Evolutionary conservation across 2,797 vertebrate species (phyloP), one percentile per base, ranked within the genome.

Genomic region (Danio kyathit): DNA sequence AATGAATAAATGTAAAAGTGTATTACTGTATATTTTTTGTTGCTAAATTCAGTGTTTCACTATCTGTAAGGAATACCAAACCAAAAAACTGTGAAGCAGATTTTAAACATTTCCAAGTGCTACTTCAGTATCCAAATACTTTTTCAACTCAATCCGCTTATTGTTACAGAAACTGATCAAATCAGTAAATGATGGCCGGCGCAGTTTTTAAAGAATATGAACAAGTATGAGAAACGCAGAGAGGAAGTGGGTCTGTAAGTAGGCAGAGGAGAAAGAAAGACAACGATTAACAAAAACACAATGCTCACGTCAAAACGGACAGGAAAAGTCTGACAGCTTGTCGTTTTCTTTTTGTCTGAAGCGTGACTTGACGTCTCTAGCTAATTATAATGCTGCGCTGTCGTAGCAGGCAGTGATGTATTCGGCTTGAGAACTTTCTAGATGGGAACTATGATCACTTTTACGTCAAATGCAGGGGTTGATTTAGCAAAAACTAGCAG

Each of bases 251-350:
- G 67, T 46, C 79, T 73, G 7, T 74, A 57, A 77, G 81, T 84
- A 74, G 80, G 83, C 83, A 82, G 73, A 69, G 61, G 48, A 82
- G 79, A 80, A 75, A 83, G 54, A 66, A 74, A 19, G 49, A 75
- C 56, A 77, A 83, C 69, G 79, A 87, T 77, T 75, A 74, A 44
- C 70, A 59, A 52, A 78, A 78, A 74, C 75, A 82, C 76, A 86
- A 85, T 82, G 85, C 73, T 82, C 76, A 67, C 83, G 87, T 85
- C 86, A 86, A 86, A 59, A 54, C 57, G 21, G 63, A 83, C 44
- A 73, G 75, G 83, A 78, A 75, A 69, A 64, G 65, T 61, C 76
- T 81, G 79, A 80, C 82, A 86, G 83, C 79, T 80, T 83, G 83
- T 83, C 81, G 60, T 52, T 82, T 9, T 75, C 75, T 72, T 69